A percentile compares a stretch with the other conserved stretches of the same genome.
Conservation (phyloP, 2,888 invertebrate species). For the Anorthoa munda region DNA sequence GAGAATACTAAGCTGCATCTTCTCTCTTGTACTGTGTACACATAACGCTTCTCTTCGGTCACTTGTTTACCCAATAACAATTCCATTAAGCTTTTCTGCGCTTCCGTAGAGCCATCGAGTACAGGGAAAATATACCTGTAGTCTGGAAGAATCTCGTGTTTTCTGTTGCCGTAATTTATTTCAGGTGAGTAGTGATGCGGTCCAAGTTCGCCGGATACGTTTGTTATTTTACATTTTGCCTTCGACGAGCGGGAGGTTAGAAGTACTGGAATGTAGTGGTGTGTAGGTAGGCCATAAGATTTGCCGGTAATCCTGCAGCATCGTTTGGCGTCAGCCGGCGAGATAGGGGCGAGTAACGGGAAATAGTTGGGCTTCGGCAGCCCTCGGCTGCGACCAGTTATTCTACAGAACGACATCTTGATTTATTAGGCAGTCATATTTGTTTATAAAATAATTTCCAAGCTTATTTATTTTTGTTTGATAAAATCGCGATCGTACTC, state of each 20-base stretch:
- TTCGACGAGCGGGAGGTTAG: conserved; percentile 88
- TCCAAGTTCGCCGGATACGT: conserved; percentile 91
- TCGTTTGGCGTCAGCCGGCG: conserved; percentile 95
- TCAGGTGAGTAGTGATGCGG: conserved; percentile 92
- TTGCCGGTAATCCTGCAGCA: conserved; percentile 95
- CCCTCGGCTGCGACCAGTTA: conserved; percentile 95
- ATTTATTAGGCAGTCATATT: conserved; percentile 83
- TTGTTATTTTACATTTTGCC: conserved; percentile 92
- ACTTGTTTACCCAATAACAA: conserved; percentile 91
- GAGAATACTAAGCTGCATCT: conserved; percentile 94
- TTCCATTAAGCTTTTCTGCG: conserved; percentile 92
- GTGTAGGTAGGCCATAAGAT: conserved; percentile 93
- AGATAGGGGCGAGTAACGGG: conserved; percentile 95
- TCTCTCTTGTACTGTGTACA: conserved; percentile 94
- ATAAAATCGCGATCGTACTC: conserved; percentile 73
- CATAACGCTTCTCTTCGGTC: conserved; percentile 92
- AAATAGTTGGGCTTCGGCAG: conserved; percentile 96
- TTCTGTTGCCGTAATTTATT: conserved; percentile 92
- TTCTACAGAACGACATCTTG: conserved; percentile 94
- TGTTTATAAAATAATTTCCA: conserved; percentile 77
- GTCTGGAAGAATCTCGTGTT: conserved; percentile 93
- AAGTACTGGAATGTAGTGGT: conserved; percentile 95
- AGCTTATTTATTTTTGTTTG: conserved; percentile 68
- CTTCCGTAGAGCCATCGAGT: conserved; percentile 93
- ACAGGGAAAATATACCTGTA: conserved; percentile 94